Evolutionary conservation across 2,113 vertebrate species (phyloP).

Genomic region (Melanotaenia duboulayi): DNA sequence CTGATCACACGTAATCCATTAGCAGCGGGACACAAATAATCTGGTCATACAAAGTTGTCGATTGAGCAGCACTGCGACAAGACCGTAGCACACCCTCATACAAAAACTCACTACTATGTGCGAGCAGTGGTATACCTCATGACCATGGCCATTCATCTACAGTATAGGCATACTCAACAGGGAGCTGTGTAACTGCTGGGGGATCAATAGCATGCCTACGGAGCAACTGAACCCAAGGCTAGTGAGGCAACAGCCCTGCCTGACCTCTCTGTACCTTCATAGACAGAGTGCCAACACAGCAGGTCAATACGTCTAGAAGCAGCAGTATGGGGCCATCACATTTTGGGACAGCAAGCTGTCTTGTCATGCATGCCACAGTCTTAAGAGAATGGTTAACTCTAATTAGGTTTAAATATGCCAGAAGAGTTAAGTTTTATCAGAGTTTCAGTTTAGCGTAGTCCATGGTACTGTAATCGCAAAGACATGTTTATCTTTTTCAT

Average conservation of each 20-base stretch:
- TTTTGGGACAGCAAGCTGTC: conserved; percentile 61
- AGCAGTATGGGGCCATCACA: conserved; percentile 70
- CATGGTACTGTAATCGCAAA: neutral
- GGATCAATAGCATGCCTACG: conserved; percentile 80
- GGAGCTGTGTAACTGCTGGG: conserved; percentile 60
- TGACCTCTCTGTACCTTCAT: conserved; percentile 50
- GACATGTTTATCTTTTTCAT: neutral
- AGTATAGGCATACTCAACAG: conserved; percentile 52
- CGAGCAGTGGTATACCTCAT: conserved; percentile 44
- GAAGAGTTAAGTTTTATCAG: conserved; percentile 5
- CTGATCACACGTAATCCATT: conserved; percentile 50
- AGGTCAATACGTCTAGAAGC: conserved; percentile 75
- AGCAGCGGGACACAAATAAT: conserved; percentile 61
- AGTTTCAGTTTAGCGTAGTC: neutral
- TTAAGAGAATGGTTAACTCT: conserved; percentile 1
- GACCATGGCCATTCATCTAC: conserved; percentile 57
- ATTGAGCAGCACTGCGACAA: conserved; percentile 45
- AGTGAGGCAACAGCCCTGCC: conserved; percentile 41
- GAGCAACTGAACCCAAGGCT: conserved; percentile 63
- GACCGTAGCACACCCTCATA: conserved; percentile 16
- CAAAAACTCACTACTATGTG: conserved; percentile 63
- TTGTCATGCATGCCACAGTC: conserved; percentile 59
- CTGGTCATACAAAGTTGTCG: conserved; percentile 53
- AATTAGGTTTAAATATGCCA: conserved; percentile 12
- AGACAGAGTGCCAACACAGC: conserved; percentile 57